These are phyloP conservation scores for Odontocolon sp. DNA, from an alignment of 2,888 invertebrate genomes.

Conservation along the genomic window DNA sequence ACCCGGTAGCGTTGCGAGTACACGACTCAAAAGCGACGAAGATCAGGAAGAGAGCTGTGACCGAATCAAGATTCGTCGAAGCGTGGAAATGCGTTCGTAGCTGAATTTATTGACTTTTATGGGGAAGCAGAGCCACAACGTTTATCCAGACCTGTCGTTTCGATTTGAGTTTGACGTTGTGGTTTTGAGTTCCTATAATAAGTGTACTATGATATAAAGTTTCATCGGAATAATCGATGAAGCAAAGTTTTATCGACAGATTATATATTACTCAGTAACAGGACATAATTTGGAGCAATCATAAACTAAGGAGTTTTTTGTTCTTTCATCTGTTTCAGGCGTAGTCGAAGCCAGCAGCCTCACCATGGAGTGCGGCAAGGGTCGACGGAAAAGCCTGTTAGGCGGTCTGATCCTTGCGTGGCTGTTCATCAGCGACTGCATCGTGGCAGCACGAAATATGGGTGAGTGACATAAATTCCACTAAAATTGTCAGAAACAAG, in stretches of 20 bases:
- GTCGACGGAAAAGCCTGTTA: constrained; percentile 79
- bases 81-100: constrained; percentile 15
- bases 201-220: background rate
- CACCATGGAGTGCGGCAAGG: constrained; percentile 80
- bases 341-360: constrained; percentile 77
- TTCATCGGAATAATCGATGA: background rate
- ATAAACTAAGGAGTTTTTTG: background rate
- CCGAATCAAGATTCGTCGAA: constrained; percentile 23
- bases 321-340: constrained; percentile 67
- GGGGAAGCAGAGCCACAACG: background rate
- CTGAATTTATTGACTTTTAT: constrained; percentile 21
- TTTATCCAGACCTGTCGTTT: background rate
- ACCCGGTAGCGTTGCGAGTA: background rate
- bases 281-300: background rate
- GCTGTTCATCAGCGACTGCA: constrained; percentile 76
- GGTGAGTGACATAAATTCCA: constrained; percentile 70
- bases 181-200: constrained; percentile 11
- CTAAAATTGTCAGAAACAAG: too few relatives aligned
- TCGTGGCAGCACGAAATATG: constrained; percentile 77
- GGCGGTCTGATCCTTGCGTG: constrained; percentile 77
- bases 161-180: constrained; percentile 4
- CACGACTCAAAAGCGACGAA: background rate
- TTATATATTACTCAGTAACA: background rate
- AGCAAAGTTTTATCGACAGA: background rate
- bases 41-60: background rate